These are phyloP conservation scores for Lepus americanus DNA, from an alignment of 2,113 vertebrate genomes.

Conservation along the genomic window DNA sequence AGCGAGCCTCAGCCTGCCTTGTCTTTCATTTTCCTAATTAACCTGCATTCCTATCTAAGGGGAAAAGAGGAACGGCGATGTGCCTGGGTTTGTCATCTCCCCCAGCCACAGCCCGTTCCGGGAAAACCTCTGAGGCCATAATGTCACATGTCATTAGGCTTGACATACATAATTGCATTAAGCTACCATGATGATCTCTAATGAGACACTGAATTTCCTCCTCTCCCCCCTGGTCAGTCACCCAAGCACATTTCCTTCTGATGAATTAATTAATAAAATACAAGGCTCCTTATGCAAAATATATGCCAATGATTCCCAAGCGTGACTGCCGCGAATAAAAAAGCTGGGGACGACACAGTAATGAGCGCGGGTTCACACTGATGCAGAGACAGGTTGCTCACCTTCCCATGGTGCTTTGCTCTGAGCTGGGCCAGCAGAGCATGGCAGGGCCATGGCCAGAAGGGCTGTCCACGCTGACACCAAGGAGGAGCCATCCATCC, in stretches of 20 bases:
- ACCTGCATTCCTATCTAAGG: background rate
- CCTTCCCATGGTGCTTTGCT: too few relatives aligned
- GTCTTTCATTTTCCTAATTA: background rate
- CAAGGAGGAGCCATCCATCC: background rate
- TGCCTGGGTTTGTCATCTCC: conserved; percentile 51
- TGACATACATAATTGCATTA: conserved; percentile 84
- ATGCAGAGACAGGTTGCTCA: background rate
- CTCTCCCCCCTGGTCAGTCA: conserved; percentile 82
- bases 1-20: background rate
- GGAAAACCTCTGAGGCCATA: conserved; percentile 65
- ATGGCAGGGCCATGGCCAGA: background rate
- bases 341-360: conserved; percentile 2
- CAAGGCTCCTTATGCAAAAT: conserved; percentile 78
- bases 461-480: background rate
- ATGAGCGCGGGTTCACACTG: conserved; percentile 19
- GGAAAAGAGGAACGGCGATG: background rate
- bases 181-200: conserved; percentile 83
- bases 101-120: conserved; percentile 59
- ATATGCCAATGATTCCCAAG: conserved; percentile 78
- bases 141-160: conserved; percentile 82
- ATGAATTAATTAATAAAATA: conserved; percentile 86
- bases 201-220: conserved; percentile 84
- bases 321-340: conserved; percentile 53
- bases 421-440: background rate
- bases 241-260: conserved; percentile 81